Conservation (phyloP, 2,797 vertebrate species). For the Babyrousa celebensis region DNA sequence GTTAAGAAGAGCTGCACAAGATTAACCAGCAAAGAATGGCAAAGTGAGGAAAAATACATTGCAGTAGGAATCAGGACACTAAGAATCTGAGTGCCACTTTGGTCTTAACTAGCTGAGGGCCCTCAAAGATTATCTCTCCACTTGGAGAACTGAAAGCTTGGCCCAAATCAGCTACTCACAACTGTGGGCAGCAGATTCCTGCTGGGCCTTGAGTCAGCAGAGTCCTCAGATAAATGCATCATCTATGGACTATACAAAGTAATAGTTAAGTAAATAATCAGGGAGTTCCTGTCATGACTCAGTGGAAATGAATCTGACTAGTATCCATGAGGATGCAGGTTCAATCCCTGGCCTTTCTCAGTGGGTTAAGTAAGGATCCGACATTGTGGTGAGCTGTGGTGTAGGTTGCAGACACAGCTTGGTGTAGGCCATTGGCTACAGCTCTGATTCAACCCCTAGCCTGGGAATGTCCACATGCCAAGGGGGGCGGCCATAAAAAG, state of each 20-base stretch:
- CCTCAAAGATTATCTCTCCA: neutral
- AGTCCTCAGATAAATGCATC: neutral
- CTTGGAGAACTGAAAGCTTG: neutral
- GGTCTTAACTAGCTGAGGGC: neutral
- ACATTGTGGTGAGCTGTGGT: too few relatives aligned
- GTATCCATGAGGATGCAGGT: too few relatives aligned
- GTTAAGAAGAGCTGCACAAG: neutral
- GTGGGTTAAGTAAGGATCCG: too few relatives aligned
- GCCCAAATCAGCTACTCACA: neutral
- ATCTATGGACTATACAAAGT: neutral
- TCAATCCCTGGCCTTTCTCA: too few relatives aligned
- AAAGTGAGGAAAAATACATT: neutral
- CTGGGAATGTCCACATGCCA: too few relatives aligned
- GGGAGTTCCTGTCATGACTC: too few relatives aligned
- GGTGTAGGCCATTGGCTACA: too few relatives aligned
- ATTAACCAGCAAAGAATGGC: neutral
- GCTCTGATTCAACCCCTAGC: too few relatives aligned
- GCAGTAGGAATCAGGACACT: neutral
- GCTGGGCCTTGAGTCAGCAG: neutral
- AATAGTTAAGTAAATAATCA: neutral
- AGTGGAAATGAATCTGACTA: too few relatives aligned
- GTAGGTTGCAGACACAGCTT: too few relatives aligned
- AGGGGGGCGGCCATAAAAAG: too few relatives aligned
- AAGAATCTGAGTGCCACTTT: neutral
- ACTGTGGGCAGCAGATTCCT: slow-evolving; percentile 9